phyloP scores from a whole-genome alignment of 1,140 invertebrate genomes.

The Caenorhabditis tropicalis region DNA sequence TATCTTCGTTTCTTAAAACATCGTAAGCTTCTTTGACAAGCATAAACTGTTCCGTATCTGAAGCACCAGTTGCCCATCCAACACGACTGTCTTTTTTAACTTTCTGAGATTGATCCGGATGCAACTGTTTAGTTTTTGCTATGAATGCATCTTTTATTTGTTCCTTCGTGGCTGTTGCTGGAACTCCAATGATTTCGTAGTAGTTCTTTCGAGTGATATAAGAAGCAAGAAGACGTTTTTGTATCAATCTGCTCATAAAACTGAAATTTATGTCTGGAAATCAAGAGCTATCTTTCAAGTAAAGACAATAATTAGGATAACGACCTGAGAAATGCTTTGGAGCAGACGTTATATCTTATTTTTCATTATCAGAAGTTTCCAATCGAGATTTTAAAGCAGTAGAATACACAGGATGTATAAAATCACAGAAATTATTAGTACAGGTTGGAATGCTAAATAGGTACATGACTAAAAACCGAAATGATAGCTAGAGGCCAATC shows the following conservation, averaged over 20 bases:
- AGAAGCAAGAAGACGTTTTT: neutral
- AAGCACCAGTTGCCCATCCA: neutral
- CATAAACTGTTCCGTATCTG: conserved; percentile 9
- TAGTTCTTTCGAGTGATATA: conserved; percentile 10
- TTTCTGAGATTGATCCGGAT: neutral
- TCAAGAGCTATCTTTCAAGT: no score
- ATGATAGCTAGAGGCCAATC: neutral
- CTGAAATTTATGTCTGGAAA: no score
- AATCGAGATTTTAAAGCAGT: no score
- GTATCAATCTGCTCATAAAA: neutral
- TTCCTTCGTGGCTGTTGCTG: neutral
- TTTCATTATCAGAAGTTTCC: no score
- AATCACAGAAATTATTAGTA: neutral
- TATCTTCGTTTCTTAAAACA: conserved; percentile 31
- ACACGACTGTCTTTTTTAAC: neutral
- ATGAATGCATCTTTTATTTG: conserved; percentile 15
- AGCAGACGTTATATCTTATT: no score
- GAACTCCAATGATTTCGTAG: conserved; percentile 34
- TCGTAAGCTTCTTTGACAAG: conserved; percentile 42
- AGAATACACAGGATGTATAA: neutral
- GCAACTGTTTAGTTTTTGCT: conserved; percentile 14
- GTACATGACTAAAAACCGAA: neutral
- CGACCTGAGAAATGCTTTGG: no score
- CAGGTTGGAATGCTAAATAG: neutral
- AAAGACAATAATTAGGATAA: no score